A percentile compares a stretch with the other conserved stretches of the same genome.
Conservation (phyloP, 2,888 invertebrate species). For the Sarcophaga caerulescens region DNA sequence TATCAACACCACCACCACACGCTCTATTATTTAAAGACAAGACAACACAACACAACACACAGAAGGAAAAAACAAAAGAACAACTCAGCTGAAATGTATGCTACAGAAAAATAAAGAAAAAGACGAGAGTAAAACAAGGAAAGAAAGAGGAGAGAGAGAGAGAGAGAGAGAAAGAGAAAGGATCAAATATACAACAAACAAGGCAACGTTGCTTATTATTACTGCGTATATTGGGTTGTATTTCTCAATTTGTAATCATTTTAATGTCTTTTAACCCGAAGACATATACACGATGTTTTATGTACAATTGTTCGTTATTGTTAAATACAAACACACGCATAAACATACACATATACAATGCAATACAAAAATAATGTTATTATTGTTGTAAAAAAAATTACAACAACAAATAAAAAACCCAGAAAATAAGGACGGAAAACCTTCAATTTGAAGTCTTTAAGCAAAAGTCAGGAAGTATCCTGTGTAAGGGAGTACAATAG, state of each 20-base stretch:
- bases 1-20: slow-evolving; percentile 29
- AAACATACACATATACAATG: neutral
- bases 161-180: neutral
- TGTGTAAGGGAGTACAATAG: neutral
- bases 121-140: neutral
- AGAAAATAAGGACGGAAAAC: slow-evolving; percentile 21
- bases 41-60: slow-evolving; percentile 22
- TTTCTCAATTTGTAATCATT: slow-evolving; percentile 79
- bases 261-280: slow-evolving; percentile 75
- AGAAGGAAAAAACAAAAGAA: neutral
- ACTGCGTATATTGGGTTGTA: slow-evolving; percentile 69
- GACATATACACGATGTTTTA: slow-evolving; percentile 38
- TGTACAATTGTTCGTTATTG: neutral
- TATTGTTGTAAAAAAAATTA: slow-evolving; percentile 32
- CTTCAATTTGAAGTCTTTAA: neutral
- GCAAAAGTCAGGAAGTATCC: slow-evolving; percentile 2
- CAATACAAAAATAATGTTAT: slow-evolving; percentile 10
- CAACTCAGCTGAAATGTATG: slow-evolving; percentile 29
- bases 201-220: neutral
- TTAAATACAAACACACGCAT: neutral
- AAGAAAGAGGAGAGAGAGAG: too few relatives aligned
- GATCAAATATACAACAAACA: neutral
- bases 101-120: slow-evolving; percentile 16
- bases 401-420: neutral
- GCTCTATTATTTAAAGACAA: slow-evolving; percentile 11